A percentile compares a stretch with the other conserved stretches of the same genome.
These are phyloP conservation scores for Lasiommata megera DNA, from an alignment of 2,888 invertebrate genomes.

Conservation along the genomic window DNA sequence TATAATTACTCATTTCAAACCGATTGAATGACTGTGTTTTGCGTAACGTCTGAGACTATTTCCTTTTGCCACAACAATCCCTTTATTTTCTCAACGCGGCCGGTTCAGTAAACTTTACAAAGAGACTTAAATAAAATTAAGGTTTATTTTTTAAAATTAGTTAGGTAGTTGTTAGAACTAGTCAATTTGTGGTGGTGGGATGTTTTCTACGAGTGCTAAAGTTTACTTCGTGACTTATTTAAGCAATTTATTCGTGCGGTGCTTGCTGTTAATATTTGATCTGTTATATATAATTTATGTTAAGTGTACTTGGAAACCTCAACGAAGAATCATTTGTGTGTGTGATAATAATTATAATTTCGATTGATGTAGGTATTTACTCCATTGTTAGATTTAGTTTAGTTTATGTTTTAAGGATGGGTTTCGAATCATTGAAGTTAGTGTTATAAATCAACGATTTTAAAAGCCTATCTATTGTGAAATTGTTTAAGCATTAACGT, in stretches of 20 bases:
- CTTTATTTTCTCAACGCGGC: constrained; percentile 57
- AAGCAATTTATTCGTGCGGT: constrained; percentile 67
- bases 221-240: constrained; percentile 65
- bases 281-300: constrained; percentile 54
- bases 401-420: constrained; percentile 50
- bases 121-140: constrained; percentile 73
- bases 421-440: constrained; percentile 71
- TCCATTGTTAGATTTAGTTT: constrained; percentile 51
- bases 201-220: constrained; percentile 73
- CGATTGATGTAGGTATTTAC: constrained; percentile 48
- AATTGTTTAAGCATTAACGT: constrained; percentile 45
- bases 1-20: constrained; percentile 49
- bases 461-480: constrained; percentile 51
- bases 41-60: constrained; percentile 30
- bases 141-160: constrained; percentile 53
- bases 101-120: constrained; percentile 66
- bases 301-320: constrained; percentile 59
- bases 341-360: constrained; percentile 42
- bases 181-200: constrained; percentile 78
- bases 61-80: constrained; percentile 29
- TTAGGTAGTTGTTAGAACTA: constrained; percentile 75
- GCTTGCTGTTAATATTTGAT: constrained; percentile 72
- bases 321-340: constrained; percentile 61
- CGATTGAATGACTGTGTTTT: constrained; percentile 41
- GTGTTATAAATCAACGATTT: constrained; percentile 56